A percentile compares a stretch with the other conserved stretches of the same genome.
Evolutionary conservation across 2,888 invertebrate genomes (phyloP).

Genomic region (Anarsia innoxiella): DNA sequence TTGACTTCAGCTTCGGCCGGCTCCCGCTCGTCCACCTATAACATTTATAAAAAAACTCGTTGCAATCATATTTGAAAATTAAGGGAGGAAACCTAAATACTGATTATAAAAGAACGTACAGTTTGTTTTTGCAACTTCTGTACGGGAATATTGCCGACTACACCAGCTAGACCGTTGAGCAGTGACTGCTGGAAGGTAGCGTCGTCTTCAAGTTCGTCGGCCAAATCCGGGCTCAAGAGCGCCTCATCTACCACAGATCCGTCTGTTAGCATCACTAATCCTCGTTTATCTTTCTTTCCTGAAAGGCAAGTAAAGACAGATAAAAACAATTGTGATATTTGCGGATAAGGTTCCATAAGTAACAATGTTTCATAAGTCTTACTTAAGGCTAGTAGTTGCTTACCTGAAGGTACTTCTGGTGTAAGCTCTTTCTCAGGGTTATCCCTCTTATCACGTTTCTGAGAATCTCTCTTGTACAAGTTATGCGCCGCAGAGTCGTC

Average conservation of each 20-base stretch:
- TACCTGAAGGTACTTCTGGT: slow-evolving; percentile 40
- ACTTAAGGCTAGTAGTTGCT: slow-evolving; percentile 5
- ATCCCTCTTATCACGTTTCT: slow-evolving; percentile 64
- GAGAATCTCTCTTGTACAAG: slow-evolving; percentile 66
- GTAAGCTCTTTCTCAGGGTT: slow-evolving; percentile 61
- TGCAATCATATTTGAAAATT: too few species aligned
- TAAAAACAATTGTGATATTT: neutral
- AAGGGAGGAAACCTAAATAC: too few species aligned
- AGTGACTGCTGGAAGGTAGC: slow-evolving; percentile 71
- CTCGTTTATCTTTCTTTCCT: slow-evolving; percentile 79
- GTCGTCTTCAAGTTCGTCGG: slow-evolving; percentile 44
- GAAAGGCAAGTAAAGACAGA: slow-evolving; percentile 14
- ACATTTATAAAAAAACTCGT: too few species aligned
- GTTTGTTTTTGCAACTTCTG: slow-evolving; percentile 78
- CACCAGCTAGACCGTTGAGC: slow-evolving; percentile 79
- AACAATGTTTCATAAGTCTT: neutral
- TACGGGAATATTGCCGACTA: slow-evolving; percentile 78
- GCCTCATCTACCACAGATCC: slow-evolving; percentile 81
- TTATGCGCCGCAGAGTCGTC: slow-evolving; percentile 70
- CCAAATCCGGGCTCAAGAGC: slow-evolving; percentile 55
- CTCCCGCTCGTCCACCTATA: slow-evolving; percentile 80
- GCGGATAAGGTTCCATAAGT: too few species aligned
- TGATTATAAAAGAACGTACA: too few species aligned
- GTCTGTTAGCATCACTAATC: slow-evolving; percentile 78
- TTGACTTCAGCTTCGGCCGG: slow-evolving; percentile 89